Percentiles rank a stretch among this genome's conserved stretches.
Conservation (phyloP, 2,113 vertebrate genomes). For the Paradoxurus hermaphroditus region DNA sequence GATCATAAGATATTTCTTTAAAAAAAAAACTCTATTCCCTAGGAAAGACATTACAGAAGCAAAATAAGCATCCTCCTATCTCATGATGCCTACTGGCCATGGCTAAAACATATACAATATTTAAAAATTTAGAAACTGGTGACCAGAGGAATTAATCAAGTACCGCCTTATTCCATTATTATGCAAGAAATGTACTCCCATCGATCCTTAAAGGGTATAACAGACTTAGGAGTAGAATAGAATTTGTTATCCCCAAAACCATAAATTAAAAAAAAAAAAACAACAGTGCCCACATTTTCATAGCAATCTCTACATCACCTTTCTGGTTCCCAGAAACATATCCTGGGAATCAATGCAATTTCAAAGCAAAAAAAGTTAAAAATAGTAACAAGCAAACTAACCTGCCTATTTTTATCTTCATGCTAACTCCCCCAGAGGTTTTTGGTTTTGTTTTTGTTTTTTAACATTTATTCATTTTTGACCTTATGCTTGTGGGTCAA, state of each 20-base stretch:
- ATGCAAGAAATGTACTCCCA: background rate
- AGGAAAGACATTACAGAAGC: background rate
- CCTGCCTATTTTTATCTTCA: conserved; percentile 51
- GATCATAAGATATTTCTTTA: background rate
- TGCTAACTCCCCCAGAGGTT: conserved; percentile 60
- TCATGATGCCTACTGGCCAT: background rate
- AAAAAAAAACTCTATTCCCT: background rate
- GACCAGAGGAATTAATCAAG: background rate
- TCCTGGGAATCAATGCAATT: conserved; percentile 61
- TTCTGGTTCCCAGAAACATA: background rate
- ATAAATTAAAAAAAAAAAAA: background rate
- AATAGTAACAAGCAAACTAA: background rate
- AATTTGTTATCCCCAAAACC: background rate
- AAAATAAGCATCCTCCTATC: background rate
- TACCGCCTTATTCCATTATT: background rate
- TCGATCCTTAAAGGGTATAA: background rate
- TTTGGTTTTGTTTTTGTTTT: background rate
- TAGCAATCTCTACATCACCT: background rate
- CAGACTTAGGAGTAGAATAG: background rate
- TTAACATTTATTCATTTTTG: no score
- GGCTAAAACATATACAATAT: background rate
- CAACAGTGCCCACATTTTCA: background rate
- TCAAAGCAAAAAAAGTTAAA: conserved; percentile 55
- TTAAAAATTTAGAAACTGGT: background rate
- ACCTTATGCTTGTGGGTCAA: no score